These are phyloP conservation scores for Cyclophora albipunctata DNA, from an alignment of 2,888 invertebrate species.

Conservation along the genomic window DNA sequence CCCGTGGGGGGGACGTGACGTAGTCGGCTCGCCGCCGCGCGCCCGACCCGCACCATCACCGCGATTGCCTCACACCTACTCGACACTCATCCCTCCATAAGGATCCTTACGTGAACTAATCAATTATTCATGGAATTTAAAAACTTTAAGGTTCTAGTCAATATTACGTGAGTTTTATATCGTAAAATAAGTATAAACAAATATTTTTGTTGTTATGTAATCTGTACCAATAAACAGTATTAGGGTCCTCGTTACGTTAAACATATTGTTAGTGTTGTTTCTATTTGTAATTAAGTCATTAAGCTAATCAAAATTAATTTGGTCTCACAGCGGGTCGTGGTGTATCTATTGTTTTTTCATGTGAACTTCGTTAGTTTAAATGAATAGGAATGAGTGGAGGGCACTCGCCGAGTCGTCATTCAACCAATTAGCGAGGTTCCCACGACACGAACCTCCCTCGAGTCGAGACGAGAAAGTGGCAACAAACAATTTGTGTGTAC, in stretches of 20 bases:
- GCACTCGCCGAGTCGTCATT: conserved; percentile 46
- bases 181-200: too few relatives aligned
- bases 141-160: neutral
- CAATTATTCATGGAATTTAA: conserved; percentile 13
- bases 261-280: too few relatives aligned
- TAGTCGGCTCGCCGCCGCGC: conserved; percentile 38
- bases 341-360: conserved; percentile 27
- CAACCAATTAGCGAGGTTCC: conserved; percentile 63
- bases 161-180: neutral
- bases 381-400: conserved; percentile 47
- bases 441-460: conserved; percentile 54
- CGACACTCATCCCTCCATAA: conserved; percentile 2
- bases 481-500: conserved; percentile 4
- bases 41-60: conserved; percentile 35
- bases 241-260: too few relatives aligned
- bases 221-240: too few relatives aligned
- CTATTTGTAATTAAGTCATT: too few relatives aligned
- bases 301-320: too few relatives aligned
- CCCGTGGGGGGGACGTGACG: conserved; percentile 59
- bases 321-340: too few relatives aligned
- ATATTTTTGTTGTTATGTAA: too few relatives aligned
- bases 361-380: conserved; percentile 46
- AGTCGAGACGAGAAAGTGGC: conserved; percentile 39
- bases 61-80: conserved; percentile 18
- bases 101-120: conserved; percentile 7